Percentiles rank a stretch among this genome's conserved stretches.
phyloP scores from a whole-genome alignment of 1,140 invertebrate species.

The Delia radicum region DNA sequence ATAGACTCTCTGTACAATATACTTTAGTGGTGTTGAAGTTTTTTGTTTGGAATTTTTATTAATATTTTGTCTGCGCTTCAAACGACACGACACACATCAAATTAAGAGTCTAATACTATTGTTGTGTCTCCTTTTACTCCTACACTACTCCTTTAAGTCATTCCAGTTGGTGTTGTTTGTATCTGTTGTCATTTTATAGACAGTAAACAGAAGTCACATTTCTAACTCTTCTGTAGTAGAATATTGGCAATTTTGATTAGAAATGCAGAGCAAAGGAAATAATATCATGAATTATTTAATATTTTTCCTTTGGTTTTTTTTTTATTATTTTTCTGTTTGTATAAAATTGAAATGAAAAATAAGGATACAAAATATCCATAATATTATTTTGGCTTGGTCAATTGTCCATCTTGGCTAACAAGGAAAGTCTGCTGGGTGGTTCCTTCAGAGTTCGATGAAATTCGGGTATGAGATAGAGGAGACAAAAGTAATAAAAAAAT shows the following conservation, averaged over 20 bases:
- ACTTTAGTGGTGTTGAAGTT: background rate
- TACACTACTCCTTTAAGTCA: background rate
- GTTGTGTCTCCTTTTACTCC: background rate
- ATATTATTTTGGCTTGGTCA: background rate
- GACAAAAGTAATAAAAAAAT: too few relatives aligned
- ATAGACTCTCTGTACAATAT: too few relatives aligned
- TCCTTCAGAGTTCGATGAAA: too few relatives aligned
- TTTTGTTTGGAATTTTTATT: background rate
- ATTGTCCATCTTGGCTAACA: background rate
- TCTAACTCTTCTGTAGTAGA: too few relatives aligned
- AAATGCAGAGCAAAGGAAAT: background rate
- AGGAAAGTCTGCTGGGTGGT: too few relatives aligned
- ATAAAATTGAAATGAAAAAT: background rate
- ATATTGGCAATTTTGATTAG: slow-evolving; percentile 11
- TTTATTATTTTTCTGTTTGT: background rate
- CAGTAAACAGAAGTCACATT: background rate
- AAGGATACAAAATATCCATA: background rate
- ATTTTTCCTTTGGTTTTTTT: background rate
- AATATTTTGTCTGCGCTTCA: background rate
- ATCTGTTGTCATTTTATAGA: background rate
- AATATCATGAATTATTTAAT: slow-evolving; percentile 22
- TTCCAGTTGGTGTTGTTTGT: background rate
- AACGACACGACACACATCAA: too few relatives aligned
- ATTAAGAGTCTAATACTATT: background rate
- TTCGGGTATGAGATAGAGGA: too few relatives aligned